phyloP scores from a whole-genome alignment of 2,113 vertebrate genomes.

The Pachypanchax playfairii region DNA sequence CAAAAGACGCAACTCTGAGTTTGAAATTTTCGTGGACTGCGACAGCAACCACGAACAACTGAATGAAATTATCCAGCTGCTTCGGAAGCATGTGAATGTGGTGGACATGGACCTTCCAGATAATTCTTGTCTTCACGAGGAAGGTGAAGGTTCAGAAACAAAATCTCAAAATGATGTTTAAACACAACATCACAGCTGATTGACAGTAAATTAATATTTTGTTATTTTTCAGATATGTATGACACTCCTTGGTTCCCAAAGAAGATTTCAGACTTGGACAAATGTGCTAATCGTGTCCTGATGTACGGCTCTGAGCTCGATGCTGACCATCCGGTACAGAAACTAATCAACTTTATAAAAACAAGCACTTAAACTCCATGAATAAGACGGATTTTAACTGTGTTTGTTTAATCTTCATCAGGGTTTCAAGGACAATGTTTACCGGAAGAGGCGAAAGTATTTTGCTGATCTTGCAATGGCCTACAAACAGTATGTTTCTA shows the following conservation, averaged over 20 bases:
- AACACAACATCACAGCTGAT: background rate
- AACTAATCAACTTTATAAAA: background rate
- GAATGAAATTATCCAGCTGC: conserved; percentile 90
- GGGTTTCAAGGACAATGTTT: conserved; percentile 99
- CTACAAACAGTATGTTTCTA: conserved; percentile 88
- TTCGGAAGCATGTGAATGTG: conserved; percentile 87
- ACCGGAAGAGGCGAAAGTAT: conserved; percentile 94
- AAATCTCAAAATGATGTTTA: conserved; percentile 1
- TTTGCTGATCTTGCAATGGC: conserved; percentile 96
- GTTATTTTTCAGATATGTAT: conserved; percentile 82
- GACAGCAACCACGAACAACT: conserved; percentile 93
- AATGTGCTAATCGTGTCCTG: conserved; percentile 93
- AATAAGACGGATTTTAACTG: background rate
- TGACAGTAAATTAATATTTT: background rate
- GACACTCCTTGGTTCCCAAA: conserved; percentile 93
- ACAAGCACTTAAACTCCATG: background rate
- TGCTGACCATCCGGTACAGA: conserved; percentile 82
- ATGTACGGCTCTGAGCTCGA: conserved; percentile 97
- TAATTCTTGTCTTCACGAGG: conserved; percentile 80
- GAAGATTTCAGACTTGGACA: conserved; percentile 96
- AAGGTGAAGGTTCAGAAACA: conserved; percentile 75
- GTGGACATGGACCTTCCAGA: conserved; percentile 86
- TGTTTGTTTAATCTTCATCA: conserved; percentile 48
- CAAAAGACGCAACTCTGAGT: conserved; percentile 92
- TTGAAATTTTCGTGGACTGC: conserved; percentile 96